These are phyloP conservation scores for Cetonia aurata DNA, from an alignment of 2,888 invertebrate species.

Conservation along the genomic window DNA sequence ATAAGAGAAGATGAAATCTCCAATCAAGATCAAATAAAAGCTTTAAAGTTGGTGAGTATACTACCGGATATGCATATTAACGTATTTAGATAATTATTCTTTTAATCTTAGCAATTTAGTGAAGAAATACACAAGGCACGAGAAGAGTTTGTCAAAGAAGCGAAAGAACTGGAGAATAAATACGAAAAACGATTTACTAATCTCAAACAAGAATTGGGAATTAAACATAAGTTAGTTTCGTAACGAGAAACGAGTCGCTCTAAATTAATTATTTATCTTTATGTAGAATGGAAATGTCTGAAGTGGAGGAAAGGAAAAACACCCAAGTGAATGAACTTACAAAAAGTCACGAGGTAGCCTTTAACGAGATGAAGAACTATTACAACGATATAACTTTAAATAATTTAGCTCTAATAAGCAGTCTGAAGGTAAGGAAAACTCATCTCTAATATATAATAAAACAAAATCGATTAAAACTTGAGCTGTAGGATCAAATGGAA, in stretches of 20 bases:
- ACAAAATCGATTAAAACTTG: neutral
- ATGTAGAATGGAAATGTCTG: conserved; percentile 82
- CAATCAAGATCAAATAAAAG: conserved; percentile 79
- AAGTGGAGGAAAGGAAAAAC: conserved; percentile 93
- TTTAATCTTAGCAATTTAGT: conserved; percentile 61
- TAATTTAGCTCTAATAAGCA: conserved; percentile 91
- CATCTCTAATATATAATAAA: neutral
- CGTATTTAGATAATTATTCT: conserved; percentile 22
- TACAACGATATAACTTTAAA: conserved; percentile 96
- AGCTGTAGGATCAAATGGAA: conserved; percentile 77
- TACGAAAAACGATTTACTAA: conserved; percentile 81
- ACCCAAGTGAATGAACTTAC: conserved; percentile 85
- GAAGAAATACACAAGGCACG: conserved; percentile 71
- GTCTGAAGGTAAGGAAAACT: conserved; percentile 76
- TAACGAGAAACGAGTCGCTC: neutral
- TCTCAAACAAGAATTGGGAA: conserved; percentile 78
- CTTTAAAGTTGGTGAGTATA: conserved; percentile 73
- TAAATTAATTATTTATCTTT: neutral
- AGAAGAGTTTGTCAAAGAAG: conserved; percentile 75
- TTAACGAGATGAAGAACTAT: conserved; percentile 92
- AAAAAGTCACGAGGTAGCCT: conserved; percentile 85
- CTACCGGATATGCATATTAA: neutral
- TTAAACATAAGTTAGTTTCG: conserved; percentile 71
- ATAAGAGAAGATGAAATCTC: conserved; percentile 78
- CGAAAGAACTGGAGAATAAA: conserved; percentile 77